phyloP scores from a whole-genome alignment of 1,140 invertebrate species.

The Nephila pilipes region DNA sequence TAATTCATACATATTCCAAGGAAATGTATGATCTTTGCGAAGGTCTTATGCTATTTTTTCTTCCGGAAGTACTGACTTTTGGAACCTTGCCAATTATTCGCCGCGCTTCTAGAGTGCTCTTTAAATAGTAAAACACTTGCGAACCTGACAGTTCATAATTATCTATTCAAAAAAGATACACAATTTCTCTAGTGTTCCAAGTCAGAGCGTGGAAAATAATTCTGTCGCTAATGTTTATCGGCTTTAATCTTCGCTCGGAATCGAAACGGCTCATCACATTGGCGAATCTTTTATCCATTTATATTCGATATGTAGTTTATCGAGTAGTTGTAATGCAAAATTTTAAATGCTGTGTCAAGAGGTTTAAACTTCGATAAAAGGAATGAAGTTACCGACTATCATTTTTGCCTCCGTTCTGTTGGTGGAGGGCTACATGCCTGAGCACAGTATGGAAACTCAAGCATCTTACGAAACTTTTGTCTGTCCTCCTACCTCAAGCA shows the following conservation, averaged over 20 bases:
- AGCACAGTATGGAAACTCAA: conserved; percentile 26
- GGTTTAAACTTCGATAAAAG: conserved; percentile 63
- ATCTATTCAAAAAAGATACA: conserved; percentile 6
- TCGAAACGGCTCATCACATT: not conserved
- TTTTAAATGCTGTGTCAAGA: conserved; percentile 64
- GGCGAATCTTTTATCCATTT: conserved; percentile 34
- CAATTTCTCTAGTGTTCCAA: not conserved
- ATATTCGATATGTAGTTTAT: conserved; percentile 27
- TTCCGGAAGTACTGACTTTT: not conserved
- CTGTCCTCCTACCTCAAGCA: conserved; percentile 14
- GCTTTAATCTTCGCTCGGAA: not conserved
- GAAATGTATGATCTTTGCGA: not conserved
- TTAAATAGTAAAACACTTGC: conserved; percentile 11
- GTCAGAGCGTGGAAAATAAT: not conserved
- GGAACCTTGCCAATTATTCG: not conserved
- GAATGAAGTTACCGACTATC: conserved; percentile 53
- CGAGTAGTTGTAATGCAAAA: not conserved
- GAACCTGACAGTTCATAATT: conserved; percentile 11
- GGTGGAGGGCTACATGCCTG: conserved; percentile 48
- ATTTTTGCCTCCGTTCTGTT: conserved; percentile 42
- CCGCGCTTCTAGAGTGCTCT: conserved; percentile 3
- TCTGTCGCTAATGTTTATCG: conserved; percentile 34
- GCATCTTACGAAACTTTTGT: conserved; percentile 32
- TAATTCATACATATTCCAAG: not conserved
- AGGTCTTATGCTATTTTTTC: conserved; percentile 18